Evolutionary conservation across 2,113 vertebrate genomes (phyloP).

Genomic region (Lophochroa leadbeateri): DNA sequence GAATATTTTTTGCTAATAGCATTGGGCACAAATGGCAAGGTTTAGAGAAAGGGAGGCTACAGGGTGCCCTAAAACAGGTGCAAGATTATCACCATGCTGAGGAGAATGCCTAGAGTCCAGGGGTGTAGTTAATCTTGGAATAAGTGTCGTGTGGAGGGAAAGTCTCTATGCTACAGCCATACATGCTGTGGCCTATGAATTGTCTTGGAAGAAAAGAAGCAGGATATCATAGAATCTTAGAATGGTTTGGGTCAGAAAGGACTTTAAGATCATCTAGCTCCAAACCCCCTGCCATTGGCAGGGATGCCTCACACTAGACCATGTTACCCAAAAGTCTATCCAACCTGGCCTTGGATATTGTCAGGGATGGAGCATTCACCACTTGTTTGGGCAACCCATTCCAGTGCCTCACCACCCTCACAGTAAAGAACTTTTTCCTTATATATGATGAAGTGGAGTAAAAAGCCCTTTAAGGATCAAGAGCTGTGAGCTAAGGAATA

Average conservation of each 20-base stretch:
- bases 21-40: background rate
- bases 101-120: background rate
- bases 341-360: background rate
- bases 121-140: background rate
- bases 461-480: background rate
- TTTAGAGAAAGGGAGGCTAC: background rate
- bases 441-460: background rate
- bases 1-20: background rate
- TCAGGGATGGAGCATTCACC: background rate
- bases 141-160: background rate
- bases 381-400: background rate
- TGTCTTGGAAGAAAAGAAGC: background rate
- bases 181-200: fast-evolving
- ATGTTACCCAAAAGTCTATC: background rate
- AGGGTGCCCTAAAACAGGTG: background rate
- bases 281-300: background rate
- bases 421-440: background rate
- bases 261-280: background rate
- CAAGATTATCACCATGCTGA: background rate
- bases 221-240: background rate
- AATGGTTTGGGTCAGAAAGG: background rate
- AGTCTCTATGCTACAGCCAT: background rate
- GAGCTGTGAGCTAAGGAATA: background rate
- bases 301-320: background rate
- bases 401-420: background rate